Base-by-base conservation (phyloP, 2,888 invertebrate genomes). In the Pyrochroa serraticornis region DNA sequence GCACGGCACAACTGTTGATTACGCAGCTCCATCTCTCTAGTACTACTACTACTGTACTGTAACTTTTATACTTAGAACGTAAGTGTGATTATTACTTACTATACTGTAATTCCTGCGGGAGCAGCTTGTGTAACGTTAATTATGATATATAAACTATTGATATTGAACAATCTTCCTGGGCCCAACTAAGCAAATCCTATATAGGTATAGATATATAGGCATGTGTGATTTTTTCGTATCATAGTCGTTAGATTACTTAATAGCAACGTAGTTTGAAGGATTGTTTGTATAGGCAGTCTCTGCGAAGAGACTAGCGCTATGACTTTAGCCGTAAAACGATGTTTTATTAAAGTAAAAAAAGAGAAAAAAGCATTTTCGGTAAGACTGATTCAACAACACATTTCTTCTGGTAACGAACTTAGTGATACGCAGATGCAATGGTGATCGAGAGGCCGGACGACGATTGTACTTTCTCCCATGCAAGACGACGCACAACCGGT, bases 161-260 rank as follows among this genome's bases (percentile, higher is more conserved):
- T 71, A 69, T 75, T 74, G 75, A 79, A 80, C 80, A 80, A 80
- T 80, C 80, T 79, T 79, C 77, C 78, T 80, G 79, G 79, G 80
- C 79, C 80, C 80, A 79, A 79, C 71, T 76, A 77, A 73, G 75
- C 73, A 75, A 75, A 76, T 75, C 77, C 77, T 78, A 76, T 77
- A 73, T 72, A 71, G 67, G 51, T 59, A 67, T 64, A 66, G 63
- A 54, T 71, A 70, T 73, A 77, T 78, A 78, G 77, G 77, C 76
- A 77, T 76, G 79, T 79, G 79, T 79, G 79, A 79, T 79, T 79
- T 75, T 75, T 77, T 77, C 75, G 75, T 77, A 77, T 77, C 76
- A 77, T 79, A 79, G 78, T 78, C 75, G 74, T 76, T 78, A 79
- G 78, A 69, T 22, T 22, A 22, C 63, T 75, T 76, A 71, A 73